phyloP scores from a whole-genome alignment of 2,113 vertebrate genomes.

The Syrrhaptes paradoxus region DNA sequence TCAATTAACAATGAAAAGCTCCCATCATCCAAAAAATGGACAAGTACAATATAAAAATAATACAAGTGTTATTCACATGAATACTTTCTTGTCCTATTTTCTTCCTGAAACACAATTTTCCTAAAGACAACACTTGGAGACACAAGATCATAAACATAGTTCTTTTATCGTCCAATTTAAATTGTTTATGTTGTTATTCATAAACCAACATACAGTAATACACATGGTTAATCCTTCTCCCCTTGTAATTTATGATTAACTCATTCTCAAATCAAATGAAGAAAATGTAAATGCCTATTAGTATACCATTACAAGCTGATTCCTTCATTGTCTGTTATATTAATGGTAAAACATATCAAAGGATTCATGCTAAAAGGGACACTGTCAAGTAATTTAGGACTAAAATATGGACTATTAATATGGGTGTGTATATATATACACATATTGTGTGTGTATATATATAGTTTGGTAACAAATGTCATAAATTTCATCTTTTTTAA shows the following conservation, averaged over 20 bases:
- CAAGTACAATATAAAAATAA: slow-evolving; percentile 52
- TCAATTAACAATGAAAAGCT: slow-evolving; percentile 34
- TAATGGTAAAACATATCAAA: slow-evolving; percentile 56
- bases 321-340: slow-evolving; percentile 64
- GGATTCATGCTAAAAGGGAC: slow-evolving; percentile 64
- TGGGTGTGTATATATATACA: not conserved
- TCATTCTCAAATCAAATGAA: slow-evolving; percentile 56
- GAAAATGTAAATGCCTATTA: slow-evolving; percentile 58
- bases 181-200: not conserved
- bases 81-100: slow-evolving; percentile 32
- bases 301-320: slow-evolving; percentile 59
- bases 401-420: slow-evolving; percentile 27
- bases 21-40: not conserved
- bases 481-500: not conserved
- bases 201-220: slow-evolving; percentile 55
- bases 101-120: slow-evolving; percentile 32
- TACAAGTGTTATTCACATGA: slow-evolving; percentile 17
- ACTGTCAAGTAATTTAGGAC: slow-evolving; percentile 67
- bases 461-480: not conserved
- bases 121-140: slow-evolving; percentile 61
- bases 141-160: slow-evolving; percentile 46
- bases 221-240: slow-evolving; percentile 49
- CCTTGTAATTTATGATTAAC: slow-evolving; percentile 42
- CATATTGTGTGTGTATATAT: not conserved
- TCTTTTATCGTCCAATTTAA: slow-evolving; percentile 55